Conservation (phyloP, 2,888 invertebrate genomes). For the Yponomeuta cagnagella region DNA sequence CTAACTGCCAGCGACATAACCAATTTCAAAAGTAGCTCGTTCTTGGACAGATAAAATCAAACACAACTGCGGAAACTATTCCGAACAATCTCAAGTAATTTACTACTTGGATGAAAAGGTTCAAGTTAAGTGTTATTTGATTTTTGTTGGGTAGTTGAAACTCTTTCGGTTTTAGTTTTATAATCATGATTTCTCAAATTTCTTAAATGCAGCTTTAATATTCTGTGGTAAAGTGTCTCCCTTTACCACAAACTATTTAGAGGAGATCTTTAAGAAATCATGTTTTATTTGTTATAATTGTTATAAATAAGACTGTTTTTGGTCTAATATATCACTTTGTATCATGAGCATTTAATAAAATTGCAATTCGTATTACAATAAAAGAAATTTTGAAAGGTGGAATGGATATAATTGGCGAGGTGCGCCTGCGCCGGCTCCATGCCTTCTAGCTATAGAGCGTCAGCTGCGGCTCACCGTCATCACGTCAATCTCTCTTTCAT, state of each 20-base stretch:
- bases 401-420: constrained; percentile 7
- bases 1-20: constrained; percentile 48
- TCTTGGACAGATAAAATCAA: constrained; percentile 32
- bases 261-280: no score
- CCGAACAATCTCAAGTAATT: constrained; percentile 23
- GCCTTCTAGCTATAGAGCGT: constrained; percentile 8
- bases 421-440: not conserved
- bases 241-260: no score
- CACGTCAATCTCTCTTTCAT: constrained; percentile 2
- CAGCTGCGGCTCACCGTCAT: not conserved
- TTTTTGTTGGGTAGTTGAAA: not conserved
- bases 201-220: no score
- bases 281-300: not conserved
- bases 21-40: constrained; percentile 38
- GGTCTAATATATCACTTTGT: no score
- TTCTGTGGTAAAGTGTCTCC: no score
- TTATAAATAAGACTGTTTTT: no score
- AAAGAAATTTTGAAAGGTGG: not conserved
- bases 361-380: not conserved
- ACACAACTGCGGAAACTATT: constrained; percentile 22
- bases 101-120: constrained; percentile 13
- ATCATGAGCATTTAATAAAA: no score
- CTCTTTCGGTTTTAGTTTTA: no score
- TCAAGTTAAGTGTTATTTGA: not conserved
- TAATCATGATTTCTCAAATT: no score